Base-by-base conservation (phyloP, 2,113 vertebrate species). In the Micromys minutus region DNA sequence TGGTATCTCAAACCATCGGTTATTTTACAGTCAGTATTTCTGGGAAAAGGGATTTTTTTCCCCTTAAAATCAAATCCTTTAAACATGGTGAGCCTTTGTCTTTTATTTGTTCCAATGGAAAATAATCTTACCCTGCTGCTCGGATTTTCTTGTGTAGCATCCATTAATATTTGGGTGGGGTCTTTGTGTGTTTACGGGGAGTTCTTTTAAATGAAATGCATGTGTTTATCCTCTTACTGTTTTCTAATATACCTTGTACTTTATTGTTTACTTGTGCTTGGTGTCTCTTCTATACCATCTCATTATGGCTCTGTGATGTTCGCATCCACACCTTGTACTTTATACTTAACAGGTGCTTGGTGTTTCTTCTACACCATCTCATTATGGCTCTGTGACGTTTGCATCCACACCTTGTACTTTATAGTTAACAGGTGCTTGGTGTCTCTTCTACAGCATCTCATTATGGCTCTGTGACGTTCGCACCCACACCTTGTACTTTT, bases 71-170 rank as follows among this genome's bases (percentile, higher is more conserved):
- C 29, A 83, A 91, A 12, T 13, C n/a, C 31, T 75, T 90, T 63
- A 88, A 92, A 34, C 24, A 65, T 5, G 2, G 29, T 29, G 10
- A n/a, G 47, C 5, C 16, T 67, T 0, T 90, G 36, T 34, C 22
- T 80, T 94, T 74, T 52, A 55, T 50, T 65, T 57, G 92, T 87
- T 75, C 65, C 76, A 26, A 26, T 52, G 57, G n/a, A 85, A 94
- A n/a, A 59, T 92, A 90, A 55, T 94, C 88, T 39, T 69, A 29
- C 59, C 88, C 26, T 36, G 29, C 77, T 61, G 17, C 36, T 69
- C 24, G 69, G 47, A 11, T n/a, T 45, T 76, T 93, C 45, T 26
- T 26, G 36, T n/a, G 61, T 59, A 67, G 8, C 15, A 57, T 8
- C 65, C 72, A 6, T 34, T 52, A 59, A 57, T 36, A 26, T 59